Base-by-base conservation (phyloP, 2,888 invertebrate species). In the Coenonympha arcania region DNA sequence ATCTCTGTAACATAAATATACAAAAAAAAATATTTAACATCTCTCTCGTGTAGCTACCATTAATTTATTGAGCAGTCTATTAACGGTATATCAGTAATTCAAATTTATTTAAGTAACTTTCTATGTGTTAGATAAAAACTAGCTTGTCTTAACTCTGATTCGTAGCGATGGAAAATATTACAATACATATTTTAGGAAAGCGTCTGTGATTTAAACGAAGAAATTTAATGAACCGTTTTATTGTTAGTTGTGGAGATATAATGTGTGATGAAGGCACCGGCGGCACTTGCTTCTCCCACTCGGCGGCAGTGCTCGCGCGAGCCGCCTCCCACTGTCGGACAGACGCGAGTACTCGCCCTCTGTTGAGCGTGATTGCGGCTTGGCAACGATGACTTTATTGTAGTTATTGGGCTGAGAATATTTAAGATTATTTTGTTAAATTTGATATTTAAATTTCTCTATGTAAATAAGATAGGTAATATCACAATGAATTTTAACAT, bases 191-290 rank as follows among this genome's bases (percentile, higher is more conserved):
- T 81, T 80, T 84, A 84, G 82, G 80, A 85, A 86, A 86, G 82
- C 83, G 85, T 85, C 85, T 86, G 85, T 85, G 85, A 86, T 86
- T 81, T 83, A 78, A 84, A 80, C 75, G 82, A 83, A 76, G 79
- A 82, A 84, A 83, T 74, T 81, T 79, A 79, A 77, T 74, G 79
- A 80, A 74, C 75, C 71, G 73, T 81, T 79, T 71, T 74, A 73
- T 54, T 72, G 67, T 79, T 79, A 81, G 76, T 71, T 71, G 68
- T 69, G 68, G 72, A 70, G 67, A 66, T 61, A 52, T 76, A 69
- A 65, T 76, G 73, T 77, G 68, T 75, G 70, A 72, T 71, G 67
- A 28, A n/a, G n/a, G n/a, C n/a, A n/a, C n/a, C n/a, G n/a, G n/a
- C n/a, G n/a, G n/a, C n/a, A n/a, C n/a, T n/a, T n/a, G n/a, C n/a